A percentile compares a stretch with the other conserved stretches of the same genome.
Evolutionary conservation across 2,888 invertebrate species (phyloP).

Genomic region (Aspidapion aeneum): DNA sequence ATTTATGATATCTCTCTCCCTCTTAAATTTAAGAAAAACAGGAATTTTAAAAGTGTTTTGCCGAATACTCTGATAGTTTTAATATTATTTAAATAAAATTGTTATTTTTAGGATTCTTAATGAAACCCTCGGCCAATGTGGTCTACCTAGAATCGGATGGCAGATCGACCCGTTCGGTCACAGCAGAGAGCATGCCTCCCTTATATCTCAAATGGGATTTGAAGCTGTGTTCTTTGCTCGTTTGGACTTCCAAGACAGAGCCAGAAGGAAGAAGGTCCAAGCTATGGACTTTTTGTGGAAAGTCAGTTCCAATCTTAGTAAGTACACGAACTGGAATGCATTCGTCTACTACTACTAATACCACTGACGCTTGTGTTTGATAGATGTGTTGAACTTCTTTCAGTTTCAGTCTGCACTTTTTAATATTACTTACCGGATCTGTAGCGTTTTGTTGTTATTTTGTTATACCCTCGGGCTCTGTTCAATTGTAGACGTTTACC

Average conservation of each 20-base stretch:
- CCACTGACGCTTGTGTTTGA: constrained; percentile 38
- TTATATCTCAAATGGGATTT: constrained; percentile 67
- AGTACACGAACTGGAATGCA: constrained; percentile 10
- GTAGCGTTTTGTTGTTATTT: no score
- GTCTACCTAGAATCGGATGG: constrained; percentile 68
- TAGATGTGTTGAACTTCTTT: no score
- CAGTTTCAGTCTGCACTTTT: no score
- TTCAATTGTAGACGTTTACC: no score
- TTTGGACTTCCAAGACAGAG: constrained; percentile 64
- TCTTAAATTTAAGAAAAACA: no score
- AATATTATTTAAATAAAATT: no score
- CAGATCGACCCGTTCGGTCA: constrained; percentile 83
- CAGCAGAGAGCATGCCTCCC: constrained; percentile 75
- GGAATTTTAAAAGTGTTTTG: no score
- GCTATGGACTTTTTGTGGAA: constrained; percentile 70
- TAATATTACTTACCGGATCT: no score
- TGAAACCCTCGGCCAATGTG: constrained; percentile 65
- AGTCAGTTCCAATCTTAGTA: constrained; percentile 56
- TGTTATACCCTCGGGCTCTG: no score
- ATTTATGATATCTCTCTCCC: no score
- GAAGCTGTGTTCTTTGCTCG: constrained; percentile 70
- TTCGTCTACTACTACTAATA: no score
- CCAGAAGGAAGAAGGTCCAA: constrained; percentile 53
- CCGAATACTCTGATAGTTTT: no score
- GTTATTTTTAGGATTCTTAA: constrained; percentile 66